A percentile compares a stretch with the other conserved stretches of the same genome.
Conservation (phyloP, 2,888 invertebrate species). For the Nymphalis urticae region DNA sequence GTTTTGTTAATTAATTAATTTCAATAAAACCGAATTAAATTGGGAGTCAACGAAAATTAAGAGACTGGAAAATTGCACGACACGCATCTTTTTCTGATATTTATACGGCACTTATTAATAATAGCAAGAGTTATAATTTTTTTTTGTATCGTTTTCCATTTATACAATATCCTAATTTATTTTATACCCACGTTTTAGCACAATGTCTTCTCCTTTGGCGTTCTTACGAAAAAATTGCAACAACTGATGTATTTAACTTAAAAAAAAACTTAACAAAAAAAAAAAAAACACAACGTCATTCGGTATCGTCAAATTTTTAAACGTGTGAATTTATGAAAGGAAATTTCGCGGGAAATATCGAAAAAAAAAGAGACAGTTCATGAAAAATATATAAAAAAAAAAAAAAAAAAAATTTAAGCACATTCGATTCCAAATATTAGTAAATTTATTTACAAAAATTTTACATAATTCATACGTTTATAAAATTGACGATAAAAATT, state of each 20-base stretch:
- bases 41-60: conserved; percentile 31
- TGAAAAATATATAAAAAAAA: background rate
- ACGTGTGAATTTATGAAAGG: conserved; percentile 2
- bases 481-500: conserved; percentile 20
- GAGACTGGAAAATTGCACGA: conserved; percentile 40
- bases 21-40: conserved; percentile 34
- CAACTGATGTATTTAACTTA: conserved; percentile 62
- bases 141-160: conserved; percentile 69
- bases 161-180: conserved; percentile 62
- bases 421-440: conserved; percentile 15
- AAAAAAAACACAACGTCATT: conserved; percentile 40
- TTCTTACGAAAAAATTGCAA: conserved; percentile 74
- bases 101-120: conserved; percentile 54
- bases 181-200: conserved; percentile 52
- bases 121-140: conserved; percentile 61
- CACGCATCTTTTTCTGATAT: conserved; percentile 39
- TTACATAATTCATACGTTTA: conserved; percentile 11
- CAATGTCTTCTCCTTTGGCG: conserved; percentile 73
- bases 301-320: conserved; percentile 45
- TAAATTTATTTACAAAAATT: conserved; percentile 19
- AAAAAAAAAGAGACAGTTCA: conserved; percentile 16
- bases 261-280: conserved; percentile 74
- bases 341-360: conserved; percentile 9
- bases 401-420: conserved; percentile 6
- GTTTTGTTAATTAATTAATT: conserved; percentile 25